Evolutionary conservation across 2,113 vertebrate genomes (phyloP).

Genomic region (Xerus inauris): DNA sequence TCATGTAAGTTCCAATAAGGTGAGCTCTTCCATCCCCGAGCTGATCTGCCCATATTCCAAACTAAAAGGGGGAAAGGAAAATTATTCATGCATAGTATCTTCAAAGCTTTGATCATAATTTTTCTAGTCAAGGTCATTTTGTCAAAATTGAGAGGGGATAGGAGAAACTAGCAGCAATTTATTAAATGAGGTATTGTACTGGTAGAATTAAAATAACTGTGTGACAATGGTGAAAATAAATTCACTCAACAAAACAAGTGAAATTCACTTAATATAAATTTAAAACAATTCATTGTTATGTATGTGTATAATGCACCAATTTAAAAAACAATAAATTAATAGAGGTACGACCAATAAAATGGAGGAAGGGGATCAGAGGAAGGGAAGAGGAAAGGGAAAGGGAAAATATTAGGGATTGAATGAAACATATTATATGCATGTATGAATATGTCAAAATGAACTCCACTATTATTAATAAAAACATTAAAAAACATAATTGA

Average conservation of each 20-base stretch:
- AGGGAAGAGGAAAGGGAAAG: too few species aligned
- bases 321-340: too few species aligned
- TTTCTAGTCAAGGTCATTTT: background rate
- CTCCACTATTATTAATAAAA: background rate
- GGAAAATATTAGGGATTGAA: too few species aligned
- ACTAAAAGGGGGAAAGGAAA: conserved; percentile 81
- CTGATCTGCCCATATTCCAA: conserved; percentile 92
- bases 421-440: too few species aligned
- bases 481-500: background rate
- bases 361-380: too few species aligned
- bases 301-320: too few species aligned
- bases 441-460: too few species aligned
- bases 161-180: too few species aligned
- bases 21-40: conserved; percentile 91
- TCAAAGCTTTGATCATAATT: background rate
- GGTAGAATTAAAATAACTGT: background rate
- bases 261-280: conserved; percentile 27
- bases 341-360: too few species aligned
- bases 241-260: background rate
- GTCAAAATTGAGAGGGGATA: conserved; percentile 45
- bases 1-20: conserved; percentile 87
- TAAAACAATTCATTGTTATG: background rate
- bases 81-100: background rate
- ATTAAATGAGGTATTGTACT: background rate
- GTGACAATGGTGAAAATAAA: conserved; percentile 33